Evolutionary conservation across 2,113 vertebrate species (phyloP).

Genomic region (Dasypus novemcinctus): DNA sequence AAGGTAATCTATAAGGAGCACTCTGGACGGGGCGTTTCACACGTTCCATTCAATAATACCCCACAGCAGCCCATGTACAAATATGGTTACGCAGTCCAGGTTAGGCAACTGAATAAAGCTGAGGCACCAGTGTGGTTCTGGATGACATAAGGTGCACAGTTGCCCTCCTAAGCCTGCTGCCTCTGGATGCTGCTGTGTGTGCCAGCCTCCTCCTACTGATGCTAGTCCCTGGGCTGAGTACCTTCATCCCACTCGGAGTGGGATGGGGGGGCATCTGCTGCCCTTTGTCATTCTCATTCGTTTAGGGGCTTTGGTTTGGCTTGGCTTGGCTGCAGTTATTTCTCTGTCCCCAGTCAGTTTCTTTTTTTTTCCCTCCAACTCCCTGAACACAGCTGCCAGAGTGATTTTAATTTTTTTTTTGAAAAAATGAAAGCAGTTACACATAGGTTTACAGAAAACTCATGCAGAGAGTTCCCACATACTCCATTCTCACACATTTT

Average conservation of each 20-base stretch:
- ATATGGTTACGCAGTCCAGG: background rate
- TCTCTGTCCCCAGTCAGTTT: background rate
- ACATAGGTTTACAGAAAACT: no score
- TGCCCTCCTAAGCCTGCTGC: background rate
- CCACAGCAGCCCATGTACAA: background rate
- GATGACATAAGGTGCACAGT: background rate
- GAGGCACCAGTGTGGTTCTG: fast-evolving
- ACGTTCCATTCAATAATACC: background rate
- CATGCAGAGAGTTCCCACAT: no score
- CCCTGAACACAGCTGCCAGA: background rate
- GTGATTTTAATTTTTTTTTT: background rate
- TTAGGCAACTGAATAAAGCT: background rate
- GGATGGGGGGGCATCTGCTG: no score
- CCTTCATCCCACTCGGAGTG: background rate
- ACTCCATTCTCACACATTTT: no score
- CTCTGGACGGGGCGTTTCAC: background rate
- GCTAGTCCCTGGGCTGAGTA: no score
- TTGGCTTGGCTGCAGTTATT: background rate
- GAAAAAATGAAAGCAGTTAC: no score
- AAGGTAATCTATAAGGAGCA: background rate
- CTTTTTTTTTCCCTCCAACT: background rate
- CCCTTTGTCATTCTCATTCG: background rate
- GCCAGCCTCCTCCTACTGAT: background rate
- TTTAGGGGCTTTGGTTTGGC: background rate
- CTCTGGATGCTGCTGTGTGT: background rate